Evolutionary conservation across 2,797 vertebrate species (phyloP).

Genomic region (Todus mexicanus): DNA sequence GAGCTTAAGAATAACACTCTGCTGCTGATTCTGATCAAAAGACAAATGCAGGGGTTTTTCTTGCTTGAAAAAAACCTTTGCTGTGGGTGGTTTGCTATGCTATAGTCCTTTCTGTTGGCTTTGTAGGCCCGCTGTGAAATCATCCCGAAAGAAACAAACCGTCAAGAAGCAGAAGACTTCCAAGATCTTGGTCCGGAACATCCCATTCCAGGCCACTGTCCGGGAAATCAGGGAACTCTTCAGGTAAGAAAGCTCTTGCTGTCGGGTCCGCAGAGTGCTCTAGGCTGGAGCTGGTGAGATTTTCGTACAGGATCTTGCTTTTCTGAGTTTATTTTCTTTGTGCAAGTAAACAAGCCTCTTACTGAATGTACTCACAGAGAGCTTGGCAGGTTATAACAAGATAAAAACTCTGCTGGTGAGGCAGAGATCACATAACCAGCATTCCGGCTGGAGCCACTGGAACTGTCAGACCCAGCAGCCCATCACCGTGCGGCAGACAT

Average conservation of each 20-base stretch:
- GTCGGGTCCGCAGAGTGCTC: accelerated
- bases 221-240: conserved; percentile 93
- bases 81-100: accelerated
- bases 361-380: neutral
- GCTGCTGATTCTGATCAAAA: neutral
- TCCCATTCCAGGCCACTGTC: conserved; percentile 91
- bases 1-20: neutral
- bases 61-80: neutral
- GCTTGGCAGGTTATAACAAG: neutral
- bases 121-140: conserved; percentile 71
- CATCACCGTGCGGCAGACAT: neutral
- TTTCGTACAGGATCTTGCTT: accelerated
- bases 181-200: conserved; percentile 95
- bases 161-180: conserved; percentile 87
- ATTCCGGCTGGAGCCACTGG: neutral
- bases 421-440: neutral
- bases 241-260: conserved; percentile 75
- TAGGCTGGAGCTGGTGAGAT: neutral
- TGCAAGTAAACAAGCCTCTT: neutral
- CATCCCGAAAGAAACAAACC: conserved; percentile 81
- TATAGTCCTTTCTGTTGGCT: accelerated
- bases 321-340: neutral
- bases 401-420: neutral
- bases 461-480: neutral
- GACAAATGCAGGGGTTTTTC: neutral